A percentile compares a stretch with the other conserved stretches of the same genome.
Evolutionary conservation across 2,797 vertebrate genomes (phyloP).

Genomic region (Simalia tracyae): DNA sequence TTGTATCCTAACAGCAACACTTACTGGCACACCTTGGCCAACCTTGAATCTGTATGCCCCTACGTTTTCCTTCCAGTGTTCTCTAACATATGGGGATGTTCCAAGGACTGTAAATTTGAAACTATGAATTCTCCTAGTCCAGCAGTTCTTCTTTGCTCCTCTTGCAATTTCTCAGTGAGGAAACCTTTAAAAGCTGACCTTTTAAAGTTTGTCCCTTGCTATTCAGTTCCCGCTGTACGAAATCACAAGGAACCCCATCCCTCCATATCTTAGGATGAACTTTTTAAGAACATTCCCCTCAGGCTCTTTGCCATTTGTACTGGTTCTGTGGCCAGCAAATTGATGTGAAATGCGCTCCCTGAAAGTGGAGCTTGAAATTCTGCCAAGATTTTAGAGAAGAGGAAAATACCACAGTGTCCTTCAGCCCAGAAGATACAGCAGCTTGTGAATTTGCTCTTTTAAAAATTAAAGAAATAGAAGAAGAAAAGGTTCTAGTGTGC

Average conservation of each 20-base stretch:
- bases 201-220: background rate
- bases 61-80: background rate
- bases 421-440: background rate
- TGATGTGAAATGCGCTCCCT: background rate
- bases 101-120: background rate
- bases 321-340: background rate
- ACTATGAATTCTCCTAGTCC: background rate
- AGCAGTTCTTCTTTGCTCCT: background rate
- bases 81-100: background rate
- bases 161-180: background rate
- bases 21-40: background rate
- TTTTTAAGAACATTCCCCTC: background rate
- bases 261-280: background rate
- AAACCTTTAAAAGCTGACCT: background rate
- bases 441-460: background rate
- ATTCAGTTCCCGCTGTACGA: background rate
- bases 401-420: background rate
- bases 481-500: background rate
- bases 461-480: background rate
- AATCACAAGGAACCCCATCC: background rate
- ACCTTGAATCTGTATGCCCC: background rate
- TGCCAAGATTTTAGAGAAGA: background rate
- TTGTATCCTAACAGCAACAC: background rate
- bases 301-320: background rate
- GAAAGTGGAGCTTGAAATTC: background rate